Evolutionary conservation across 2,888 invertebrate species (phyloP), one percentile per base, ranked within the genome.

Genomic region (Tenthredo mesomela): DNA sequence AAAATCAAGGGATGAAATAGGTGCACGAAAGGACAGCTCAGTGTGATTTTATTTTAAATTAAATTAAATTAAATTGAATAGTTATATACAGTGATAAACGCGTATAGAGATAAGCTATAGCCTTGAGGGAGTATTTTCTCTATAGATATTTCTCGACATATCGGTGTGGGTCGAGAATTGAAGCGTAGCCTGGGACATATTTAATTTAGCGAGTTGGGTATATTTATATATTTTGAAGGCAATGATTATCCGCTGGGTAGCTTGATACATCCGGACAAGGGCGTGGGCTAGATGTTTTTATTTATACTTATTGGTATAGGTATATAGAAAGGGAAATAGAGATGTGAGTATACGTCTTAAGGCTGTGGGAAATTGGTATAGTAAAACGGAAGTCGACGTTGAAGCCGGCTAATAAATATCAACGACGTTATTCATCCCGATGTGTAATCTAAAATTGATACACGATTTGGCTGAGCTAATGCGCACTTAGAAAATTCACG

Each of bases 401-500:
- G 77, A 77, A 77, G 77, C 77, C 77, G 47, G 4, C 5, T 77
- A 54, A 77, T 77, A 77, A 77, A 77, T 77, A 40, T 25, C 33
- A 77, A 15, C 77, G 75, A 18, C 29, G 67, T 77, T 77, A 37
- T 37, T 77, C 50, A 54, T 77, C 33, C 54, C 77, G 37, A 54
- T 25, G 33, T 43, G 33, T 54, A 77, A 77, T 77, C 29, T 77
- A 77, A 77, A 77, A 77, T 77, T 77, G 77, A 77, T 77, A 77
- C 54, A 77, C 47, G 73, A 50, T 77, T 77, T 33, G 77, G 77
- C 54, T n/a, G n/a, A n/a, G 47, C 77, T 77, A 54, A 73, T 43
- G 67, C 18, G 21, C n/a, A 43, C 40, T 73, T 2, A 40, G 47
- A 77, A 29, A 54, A 29, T 18, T n/a, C 15, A 50, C 77, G 2